These are phyloP conservation scores for Molothrus ater DNA, from an alignment of 2,797 vertebrate species.

Conservation along the genomic window DNA sequence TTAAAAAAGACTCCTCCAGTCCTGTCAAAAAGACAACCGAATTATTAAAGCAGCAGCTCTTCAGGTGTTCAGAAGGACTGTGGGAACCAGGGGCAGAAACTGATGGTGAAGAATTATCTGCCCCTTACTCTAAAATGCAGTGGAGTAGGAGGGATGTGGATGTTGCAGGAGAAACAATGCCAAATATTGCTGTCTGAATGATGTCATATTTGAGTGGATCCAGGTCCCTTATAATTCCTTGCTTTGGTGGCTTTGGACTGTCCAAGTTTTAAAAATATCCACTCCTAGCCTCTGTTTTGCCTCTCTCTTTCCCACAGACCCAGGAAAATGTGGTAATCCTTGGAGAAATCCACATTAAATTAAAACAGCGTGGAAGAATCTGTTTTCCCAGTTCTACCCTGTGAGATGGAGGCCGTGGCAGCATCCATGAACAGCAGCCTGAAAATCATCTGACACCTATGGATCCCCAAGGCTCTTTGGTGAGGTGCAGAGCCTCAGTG, in stretches of 20 bases:
- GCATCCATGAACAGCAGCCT: neutral
- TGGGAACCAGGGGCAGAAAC: neutral
- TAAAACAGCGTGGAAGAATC: neutral
- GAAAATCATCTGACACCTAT: neutral
- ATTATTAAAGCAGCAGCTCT: constrained; percentile 46
- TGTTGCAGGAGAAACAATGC: neutral
- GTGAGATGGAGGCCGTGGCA: neutral
- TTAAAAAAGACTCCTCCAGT: constrained; percentile 50
- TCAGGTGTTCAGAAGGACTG: constrained; percentile 10
- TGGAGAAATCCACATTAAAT: neutral
- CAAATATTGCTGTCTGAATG: neutral
- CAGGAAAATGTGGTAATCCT: neutral
- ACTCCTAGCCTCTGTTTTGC: neutral
- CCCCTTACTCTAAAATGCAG: neutral
- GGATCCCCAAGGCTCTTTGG: neutral
- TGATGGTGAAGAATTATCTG: neutral
- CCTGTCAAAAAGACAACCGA: constrained; percentile 62
- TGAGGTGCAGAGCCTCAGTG: neutral
- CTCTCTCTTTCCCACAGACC: neutral
- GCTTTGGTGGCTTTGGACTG: neutral
- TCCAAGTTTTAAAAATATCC: neutral
- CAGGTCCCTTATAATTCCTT: neutral
- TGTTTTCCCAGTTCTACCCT: neutral
- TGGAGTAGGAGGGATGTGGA: neutral
- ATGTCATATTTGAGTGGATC: neutral